Evolutionary conservation across 2,113 vertebrate genomes (phyloP), one percentile per base, ranked within the genome.

Genomic region (Tympanuchus pallidicinctus): DNA sequence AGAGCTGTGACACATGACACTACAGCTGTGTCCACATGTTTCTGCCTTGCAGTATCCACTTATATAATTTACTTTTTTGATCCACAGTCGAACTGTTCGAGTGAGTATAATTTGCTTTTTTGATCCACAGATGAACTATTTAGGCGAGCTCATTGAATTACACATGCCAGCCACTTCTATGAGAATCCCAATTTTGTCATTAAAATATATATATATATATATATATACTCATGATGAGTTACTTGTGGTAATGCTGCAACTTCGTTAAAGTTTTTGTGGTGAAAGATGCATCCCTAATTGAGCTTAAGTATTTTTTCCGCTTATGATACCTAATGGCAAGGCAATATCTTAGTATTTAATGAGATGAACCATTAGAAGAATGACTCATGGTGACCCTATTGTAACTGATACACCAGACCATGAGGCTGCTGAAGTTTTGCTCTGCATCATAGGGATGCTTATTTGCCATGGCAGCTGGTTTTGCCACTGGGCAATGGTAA

Each of bases 21-120:
- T 98, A 98, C 99, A 99, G 99, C 99, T 99, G 98, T 98, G 98
- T 98, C 98, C 98, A 99, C 98, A 98, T 98, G 98, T 98, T 98
- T 98, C 96, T 97, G 97, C 97, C 97, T 98, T 79, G 95, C 98
- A 98, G 95, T 94, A 97, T 98, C 97, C 97, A 98, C 98, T 98
- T 95, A 95, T 96, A 98, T 98, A 98, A 98, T 97, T 97, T 97
- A 97, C 92, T 97, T 97, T 98, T 98, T 98, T 98, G 98, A 98
- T 98, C 98, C 97, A 84, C 94, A 97, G 97, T 98, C 93, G 96
- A 97, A 95, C 97, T 96, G 38, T 92, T 97, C 88, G 69, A 95
- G 93, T 93, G 96, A 96, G 90, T 60, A 94, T 98, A 98, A 97
- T 95, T 96, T 97, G 95, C 70, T 93, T 95, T 97, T 98, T 97